Evolutionary conservation across 2,797 vertebrate species (phyloP), one percentile per base, ranked within the genome.

Genomic region (Kryptolebias ocellatus): DNA sequence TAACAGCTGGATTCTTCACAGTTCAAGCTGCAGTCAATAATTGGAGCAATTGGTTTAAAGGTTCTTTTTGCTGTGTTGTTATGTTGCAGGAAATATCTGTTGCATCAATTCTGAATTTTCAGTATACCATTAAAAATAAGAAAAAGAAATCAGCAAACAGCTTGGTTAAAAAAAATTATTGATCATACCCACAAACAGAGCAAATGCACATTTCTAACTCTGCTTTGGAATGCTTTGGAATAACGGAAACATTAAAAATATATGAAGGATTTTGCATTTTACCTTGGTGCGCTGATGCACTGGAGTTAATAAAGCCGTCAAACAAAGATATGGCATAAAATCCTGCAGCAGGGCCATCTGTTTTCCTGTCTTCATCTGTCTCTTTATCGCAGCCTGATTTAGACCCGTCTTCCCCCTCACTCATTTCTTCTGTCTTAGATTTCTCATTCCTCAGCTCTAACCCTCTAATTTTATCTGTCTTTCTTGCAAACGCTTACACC

Each of bases 351-450:
- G 52, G 44, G 47, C 17, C 31, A 39, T 60, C 51, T 42, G 18
- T 50, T 34, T 61, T 12, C 29, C 8, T 18, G 42, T 24, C 44
- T 54, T 47, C 44, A 60, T 54, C 51, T 47, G 14, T 46, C 57
- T 47, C 51, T 52, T 46, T 15, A 59, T 67, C 66, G 34, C 50
- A 28, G 5, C 46, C 44, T 61, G 50, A 60, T 68, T 27, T 29
- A 53, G 52, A 51, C 20, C 31, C 51, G 17, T 49, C 20, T 39
- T 49, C 44, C 20, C 29, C 31, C 24, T 3, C 45, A 42, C 3
- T 55, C 4, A 54, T 69, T 61, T 69, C 29, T 39, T 69, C 10
- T 17, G 18, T 37, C 44, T 54, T 60, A 27, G 7, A 51, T 58
- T 50, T 46, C 56, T 68, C 50, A 50, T 16, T 52, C 14, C 18